Conservation (phyloP, 2,113 vertebrate species). For the Sarotherodon lohbergeri region DNA sequence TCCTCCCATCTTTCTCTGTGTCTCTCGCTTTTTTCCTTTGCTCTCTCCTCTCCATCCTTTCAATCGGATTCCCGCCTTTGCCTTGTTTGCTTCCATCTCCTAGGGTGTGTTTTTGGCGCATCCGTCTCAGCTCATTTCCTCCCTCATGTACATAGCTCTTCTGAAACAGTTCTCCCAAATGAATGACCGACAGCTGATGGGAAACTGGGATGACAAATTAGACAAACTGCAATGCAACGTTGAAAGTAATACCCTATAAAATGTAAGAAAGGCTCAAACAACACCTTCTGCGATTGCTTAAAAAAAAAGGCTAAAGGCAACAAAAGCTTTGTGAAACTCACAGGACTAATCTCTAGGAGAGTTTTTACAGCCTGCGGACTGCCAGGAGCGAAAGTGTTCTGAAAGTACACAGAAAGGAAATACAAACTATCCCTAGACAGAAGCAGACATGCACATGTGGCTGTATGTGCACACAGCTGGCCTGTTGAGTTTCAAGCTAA, state of each 20-base stretch:
- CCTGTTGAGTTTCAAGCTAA: neutral
- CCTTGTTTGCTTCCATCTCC: constrained; percentile 20
- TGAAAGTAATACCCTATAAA: constrained; percentile 12
- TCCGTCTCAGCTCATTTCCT: constrained; percentile 37
- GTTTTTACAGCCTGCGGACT: constrained; percentile 20
- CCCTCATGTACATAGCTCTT: constrained; percentile 11
- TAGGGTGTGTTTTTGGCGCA: constrained; percentile 15
- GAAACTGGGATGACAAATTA: constrained; percentile 38
- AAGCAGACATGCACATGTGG: neutral
- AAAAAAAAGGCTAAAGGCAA: constrained; percentile 1
- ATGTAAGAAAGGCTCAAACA: constrained; percentile 7
- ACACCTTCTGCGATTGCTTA: neutral
- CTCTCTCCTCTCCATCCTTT: constrained; percentile 12
- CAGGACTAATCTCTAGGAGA: constrained; percentile 24
- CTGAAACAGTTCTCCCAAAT: constrained; percentile 11
- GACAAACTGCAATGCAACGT: constrained; percentile 21
- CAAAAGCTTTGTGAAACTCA: constrained; percentile 4
- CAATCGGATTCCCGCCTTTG: constrained; percentile 17
- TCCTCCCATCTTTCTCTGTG: neutral
- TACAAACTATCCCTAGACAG: neutral
- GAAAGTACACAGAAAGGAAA: constrained; percentile 5
- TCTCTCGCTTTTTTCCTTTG: neutral
- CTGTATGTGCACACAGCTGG: neutral
- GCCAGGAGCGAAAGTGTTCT: constrained; percentile 2
- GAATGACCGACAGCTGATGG: constrained; percentile 26